Evolutionary conservation across 2,888 invertebrate genomes (phyloP), one percentile per base, ranked within the genome.

Genomic region (Thera britannica): DNA sequence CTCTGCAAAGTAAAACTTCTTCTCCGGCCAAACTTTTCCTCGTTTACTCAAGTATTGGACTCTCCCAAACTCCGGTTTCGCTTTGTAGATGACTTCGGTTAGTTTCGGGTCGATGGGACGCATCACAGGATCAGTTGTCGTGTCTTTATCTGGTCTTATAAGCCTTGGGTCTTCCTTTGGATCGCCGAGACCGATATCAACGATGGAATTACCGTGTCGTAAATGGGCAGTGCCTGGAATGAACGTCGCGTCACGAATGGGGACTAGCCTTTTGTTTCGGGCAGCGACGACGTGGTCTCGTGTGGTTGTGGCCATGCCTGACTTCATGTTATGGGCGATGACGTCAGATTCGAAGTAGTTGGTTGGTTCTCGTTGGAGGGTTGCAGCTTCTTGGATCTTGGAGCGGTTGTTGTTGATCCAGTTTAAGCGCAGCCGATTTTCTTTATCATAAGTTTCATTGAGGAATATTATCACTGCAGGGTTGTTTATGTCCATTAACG

Each of bases 301-400:
- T 0, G 80, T 80, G 35, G 83, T 80, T 0, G 86, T 77, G 4
- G 82, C 76, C 77, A 87, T 71, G 2, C 86, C 86, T 58, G 64
- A 83, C 1, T 73, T 65, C 84, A 88, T 87, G 7, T 74, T 79
- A n/a, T 83, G 77, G 2, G 81, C 79, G 12, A 79, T 74, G 1
- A 87, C 85, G 76, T 88, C 87, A 2, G 71, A 71, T 66, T 86
- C 86, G 51, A 72, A 84, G 65, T 87, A 86, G 66, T 86, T 79
- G 2, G 81, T 88, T 0, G 84, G 83, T 41, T 83, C 79, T 34
- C 87, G 78, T 0, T 67, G 70, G 2, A 88, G 78, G 1, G 84
- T 84, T 0, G 85, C 84, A 1, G 88, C 87, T 63, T 85, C 65
- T 44, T 82, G 72, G 46, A 89, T 77, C 35, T 66, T 62, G 1